Conservation (phyloP, 1,140 invertebrate species). For the Mycetomoellerius zeteki region DNA sequence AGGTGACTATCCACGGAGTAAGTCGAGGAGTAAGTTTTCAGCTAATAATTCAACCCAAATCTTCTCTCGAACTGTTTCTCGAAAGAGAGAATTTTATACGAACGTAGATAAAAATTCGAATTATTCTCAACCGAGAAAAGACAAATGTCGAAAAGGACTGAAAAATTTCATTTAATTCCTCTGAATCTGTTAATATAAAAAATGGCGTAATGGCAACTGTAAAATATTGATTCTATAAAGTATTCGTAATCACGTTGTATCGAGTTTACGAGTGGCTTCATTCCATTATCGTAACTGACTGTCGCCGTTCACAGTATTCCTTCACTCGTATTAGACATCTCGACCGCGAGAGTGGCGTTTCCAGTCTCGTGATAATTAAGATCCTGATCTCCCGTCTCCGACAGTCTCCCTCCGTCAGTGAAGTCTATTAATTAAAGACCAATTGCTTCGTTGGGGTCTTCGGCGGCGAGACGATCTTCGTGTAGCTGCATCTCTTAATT, state of each 20-base stretch:
- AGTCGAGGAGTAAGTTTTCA: slow-evolving; percentile 6
- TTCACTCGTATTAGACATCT: slow-evolving; percentile 63
- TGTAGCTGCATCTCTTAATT: slow-evolving; percentile 53
- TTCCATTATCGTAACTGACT: slow-evolving; percentile 45
- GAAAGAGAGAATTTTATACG: background rate
- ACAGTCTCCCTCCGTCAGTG: slow-evolving; percentile 24
- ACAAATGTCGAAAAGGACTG: background rate
- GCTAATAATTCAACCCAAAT: slow-evolving; percentile 33
- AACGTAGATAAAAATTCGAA: background rate
- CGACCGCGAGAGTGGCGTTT: slow-evolving; percentile 75
- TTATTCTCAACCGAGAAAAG: slow-evolving; percentile 12
- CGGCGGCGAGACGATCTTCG: slow-evolving; percentile 64
- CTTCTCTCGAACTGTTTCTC: slow-evolving; percentile 5
- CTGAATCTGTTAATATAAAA: background rate
- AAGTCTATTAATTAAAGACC: slow-evolving; percentile 86
- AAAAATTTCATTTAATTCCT: background rate
- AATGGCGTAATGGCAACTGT: background rate
- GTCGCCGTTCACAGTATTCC: slow-evolving; percentile 21
- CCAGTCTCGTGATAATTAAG: slow-evolving; percentile 81
- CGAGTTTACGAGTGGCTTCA: slow-evolving; percentile 47
- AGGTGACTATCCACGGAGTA: background rate
- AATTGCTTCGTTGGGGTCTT: slow-evolving; percentile 80
- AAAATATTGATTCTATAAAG: background rate
- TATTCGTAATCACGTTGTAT: slow-evolving; percentile 6
- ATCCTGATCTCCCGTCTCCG: slow-evolving; percentile 73